These are phyloP conservation scores for Lochmaea crataegi DNA, from an alignment of 2,888 invertebrate species.

Conservation along the genomic window DNA sequence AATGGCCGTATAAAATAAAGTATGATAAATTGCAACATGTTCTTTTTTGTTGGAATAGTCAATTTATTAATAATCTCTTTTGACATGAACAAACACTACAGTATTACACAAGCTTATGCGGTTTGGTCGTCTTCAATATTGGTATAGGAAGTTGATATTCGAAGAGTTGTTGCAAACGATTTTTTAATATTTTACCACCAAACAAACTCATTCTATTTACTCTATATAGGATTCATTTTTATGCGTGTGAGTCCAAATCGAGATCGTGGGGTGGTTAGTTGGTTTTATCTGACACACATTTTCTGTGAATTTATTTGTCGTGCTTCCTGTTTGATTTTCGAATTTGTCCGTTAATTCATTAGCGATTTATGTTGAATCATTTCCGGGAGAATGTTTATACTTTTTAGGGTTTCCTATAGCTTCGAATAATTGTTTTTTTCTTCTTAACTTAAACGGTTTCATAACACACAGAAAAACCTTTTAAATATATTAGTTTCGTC, in stretches of 20 bases:
- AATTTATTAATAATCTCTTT: too few species aligned
- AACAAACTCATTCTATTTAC: not conserved
- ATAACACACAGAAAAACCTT: constrained; percentile 15
- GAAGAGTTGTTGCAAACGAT: too few species aligned
- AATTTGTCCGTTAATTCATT: constrained; percentile 54
- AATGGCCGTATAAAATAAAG: too few species aligned
- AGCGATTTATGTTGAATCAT: constrained; percentile 53
- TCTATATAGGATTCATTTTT: not conserved
- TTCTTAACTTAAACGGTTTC: constrained; percentile 28
- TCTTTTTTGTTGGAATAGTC: too few species aligned
- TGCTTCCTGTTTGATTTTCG: constrained; percentile 49
- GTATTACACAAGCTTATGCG: too few species aligned
- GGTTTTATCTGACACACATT: constrained; percentile 29
- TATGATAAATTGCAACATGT: too few species aligned
- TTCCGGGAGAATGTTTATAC: constrained; percentile 46
- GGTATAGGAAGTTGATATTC: too few species aligned
- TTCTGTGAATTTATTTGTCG: constrained; percentile 42
- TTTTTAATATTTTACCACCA: too few species aligned
- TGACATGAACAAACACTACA: too few species aligned
- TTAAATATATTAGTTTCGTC: not conserved
- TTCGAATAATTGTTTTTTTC: constrained; percentile 22
- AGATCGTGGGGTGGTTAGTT: constrained; percentile 3
- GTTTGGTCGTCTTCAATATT: too few species aligned
- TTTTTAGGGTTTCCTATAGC: constrained; percentile 25
- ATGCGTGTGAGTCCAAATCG: not conserved